Conservation (phyloP, 1,140 invertebrate genomes). For the Drosophila pruinosa region DNA sequence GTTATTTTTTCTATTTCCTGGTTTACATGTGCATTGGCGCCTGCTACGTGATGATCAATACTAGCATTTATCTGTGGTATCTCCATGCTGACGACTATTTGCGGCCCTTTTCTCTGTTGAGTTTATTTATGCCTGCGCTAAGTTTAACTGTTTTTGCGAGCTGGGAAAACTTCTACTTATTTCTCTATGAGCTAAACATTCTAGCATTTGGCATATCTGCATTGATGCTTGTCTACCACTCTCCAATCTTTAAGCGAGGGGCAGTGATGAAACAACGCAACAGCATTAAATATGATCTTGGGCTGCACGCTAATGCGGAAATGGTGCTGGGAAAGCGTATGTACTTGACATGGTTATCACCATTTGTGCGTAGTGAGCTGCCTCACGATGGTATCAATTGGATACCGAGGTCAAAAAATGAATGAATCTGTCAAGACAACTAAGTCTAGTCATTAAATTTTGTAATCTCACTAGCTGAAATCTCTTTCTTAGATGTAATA, state of each 20-base stretch:
- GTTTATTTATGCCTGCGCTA: constrained; percentile 86
- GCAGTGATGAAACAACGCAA: constrained; percentile 86
- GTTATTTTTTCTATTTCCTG: constrained; percentile 94
- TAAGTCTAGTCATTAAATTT: constrained; percentile 18
- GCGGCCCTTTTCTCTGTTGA: constrained; percentile 85
- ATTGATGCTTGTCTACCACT: constrained; percentile 88
- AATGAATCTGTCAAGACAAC: constrained; percentile 18
- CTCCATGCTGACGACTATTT: constrained; percentile 83
- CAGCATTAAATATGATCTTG: constrained; percentile 87
- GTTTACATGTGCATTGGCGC: constrained; percentile 90
- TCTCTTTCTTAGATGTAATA: neutral
- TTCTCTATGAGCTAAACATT: constrained; percentile 87
- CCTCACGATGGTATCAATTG: constrained; percentile 90
- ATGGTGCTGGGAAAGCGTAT: constrained; percentile 89
- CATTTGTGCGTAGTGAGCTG: constrained; percentile 89
- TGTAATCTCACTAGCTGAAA: constrained; percentile 26
- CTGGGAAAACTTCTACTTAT: constrained; percentile 84
- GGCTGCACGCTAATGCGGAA: constrained; percentile 88
- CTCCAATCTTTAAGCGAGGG: constrained; percentile 86
- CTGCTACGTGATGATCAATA: constrained; percentile 87
- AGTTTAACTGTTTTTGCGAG: constrained; percentile 84
- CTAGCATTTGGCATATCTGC: constrained; percentile 88
- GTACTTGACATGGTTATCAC: constrained; percentile 90
- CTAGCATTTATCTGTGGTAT: constrained; percentile 87
- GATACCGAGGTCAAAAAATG: constrained; percentile 70